Conservation (phyloP, 2,113 vertebrate genomes). For the Turdus rufiventris region DNA sequence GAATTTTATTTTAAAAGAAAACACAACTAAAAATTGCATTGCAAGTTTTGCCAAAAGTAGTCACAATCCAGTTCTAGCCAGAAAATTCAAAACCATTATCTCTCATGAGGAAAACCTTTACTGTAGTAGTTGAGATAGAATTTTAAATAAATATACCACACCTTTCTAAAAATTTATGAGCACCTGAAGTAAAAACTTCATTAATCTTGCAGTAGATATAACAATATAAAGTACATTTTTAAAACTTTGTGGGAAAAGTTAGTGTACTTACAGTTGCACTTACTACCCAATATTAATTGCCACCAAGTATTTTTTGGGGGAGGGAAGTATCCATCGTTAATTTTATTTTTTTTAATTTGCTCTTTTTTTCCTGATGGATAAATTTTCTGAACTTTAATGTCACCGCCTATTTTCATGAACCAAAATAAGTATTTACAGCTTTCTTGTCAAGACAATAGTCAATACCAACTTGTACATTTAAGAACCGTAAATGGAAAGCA, state of each 20-base stretch:
- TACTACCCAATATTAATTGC: background rate
- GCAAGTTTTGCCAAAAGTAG: background rate
- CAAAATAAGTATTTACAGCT: background rate
- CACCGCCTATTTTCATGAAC: background rate
- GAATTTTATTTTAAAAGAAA: background rate
- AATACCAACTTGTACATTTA: background rate
- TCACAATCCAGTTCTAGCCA: background rate
- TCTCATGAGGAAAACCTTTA: background rate
- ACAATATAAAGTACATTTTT: background rate
- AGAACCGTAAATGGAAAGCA: background rate
- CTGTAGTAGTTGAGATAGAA: background rate
- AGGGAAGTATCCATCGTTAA: background rate
- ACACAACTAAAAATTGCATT: background rate
- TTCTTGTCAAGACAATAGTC: background rate
- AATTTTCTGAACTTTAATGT: background rate
- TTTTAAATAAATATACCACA: background rate
- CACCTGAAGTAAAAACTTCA: background rate
- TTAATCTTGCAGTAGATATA: background rate
- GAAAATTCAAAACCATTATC: background rate
- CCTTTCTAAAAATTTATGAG: background rate
- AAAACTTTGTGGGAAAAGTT: background rate
- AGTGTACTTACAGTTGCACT: background rate
- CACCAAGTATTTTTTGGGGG: fast-evolving
- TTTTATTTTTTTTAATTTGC: background rate
- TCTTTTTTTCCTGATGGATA: background rate